Percentiles rank a stretch among this genome's conserved stretches.
Conservation (phyloP, 2,888 invertebrate genomes). For the Leptinotarsa tumamoca region DNA sequence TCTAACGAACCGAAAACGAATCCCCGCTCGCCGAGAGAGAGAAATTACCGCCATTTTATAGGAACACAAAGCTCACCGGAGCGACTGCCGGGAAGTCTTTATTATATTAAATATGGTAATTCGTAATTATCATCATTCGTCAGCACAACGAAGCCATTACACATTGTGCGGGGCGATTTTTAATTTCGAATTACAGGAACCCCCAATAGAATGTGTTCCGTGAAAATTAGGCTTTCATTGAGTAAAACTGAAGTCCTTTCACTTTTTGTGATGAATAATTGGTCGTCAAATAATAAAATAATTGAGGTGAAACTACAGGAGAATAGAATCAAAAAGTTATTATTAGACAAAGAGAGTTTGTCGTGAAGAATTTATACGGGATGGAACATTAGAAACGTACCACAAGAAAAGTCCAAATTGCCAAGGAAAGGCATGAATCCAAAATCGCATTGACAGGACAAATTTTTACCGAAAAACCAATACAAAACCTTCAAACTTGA, state of each 20-base stretch:
- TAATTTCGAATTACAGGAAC: slow-evolving; percentile 34
- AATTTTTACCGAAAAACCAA: no score
- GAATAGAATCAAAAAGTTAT: no score
- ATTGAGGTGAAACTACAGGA: no score
- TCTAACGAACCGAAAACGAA: slow-evolving; percentile 62
- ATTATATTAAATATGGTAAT: slow-evolving; percentile 63
- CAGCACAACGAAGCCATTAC: slow-evolving; percentile 49
- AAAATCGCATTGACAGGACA: no score
- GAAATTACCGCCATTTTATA: slow-evolving; percentile 63
- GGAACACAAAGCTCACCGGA: slow-evolving; percentile 56
- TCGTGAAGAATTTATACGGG: no score
- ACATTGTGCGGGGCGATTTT: slow-evolving; percentile 44
- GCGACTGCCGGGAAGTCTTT: slow-evolving; percentile 58
- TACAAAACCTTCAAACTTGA: no score
- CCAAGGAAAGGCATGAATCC: no score
- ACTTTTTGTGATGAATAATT: no score
- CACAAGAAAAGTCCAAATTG: no score
- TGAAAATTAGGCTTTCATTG: background rate
- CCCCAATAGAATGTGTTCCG: slow-evolving; percentile 12
- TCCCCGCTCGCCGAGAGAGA: slow-evolving; percentile 56
- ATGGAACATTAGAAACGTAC: no score
- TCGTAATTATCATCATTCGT: slow-evolving; percentile 59
- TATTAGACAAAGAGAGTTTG: no score
- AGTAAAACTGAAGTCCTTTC: background rate
- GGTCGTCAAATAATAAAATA: no score